These are phyloP conservation scores for Liparis tanakae DNA, from an alignment of 2,797 vertebrate species.

Conservation along the genomic window DNA sequence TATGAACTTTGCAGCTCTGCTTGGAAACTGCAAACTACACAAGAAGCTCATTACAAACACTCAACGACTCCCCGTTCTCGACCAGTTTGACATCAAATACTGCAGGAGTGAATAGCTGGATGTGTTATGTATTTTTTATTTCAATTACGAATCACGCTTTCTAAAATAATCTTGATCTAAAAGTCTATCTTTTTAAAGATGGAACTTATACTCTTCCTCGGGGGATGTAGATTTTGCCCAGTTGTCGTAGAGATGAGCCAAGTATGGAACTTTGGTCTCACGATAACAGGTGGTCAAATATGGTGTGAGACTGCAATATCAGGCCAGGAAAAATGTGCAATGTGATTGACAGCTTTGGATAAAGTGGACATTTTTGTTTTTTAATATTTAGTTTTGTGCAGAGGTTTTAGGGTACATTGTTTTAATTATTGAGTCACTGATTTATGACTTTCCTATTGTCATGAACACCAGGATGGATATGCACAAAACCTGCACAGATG, in stretches of 20 bases:
- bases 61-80: not conserved
- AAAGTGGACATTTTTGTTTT: not conserved
- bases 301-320: not conserved
- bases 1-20: constrained; percentile 24
- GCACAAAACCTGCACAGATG: constrained; percentile 1
- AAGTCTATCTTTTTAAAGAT: not conserved
- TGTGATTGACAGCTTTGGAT: not conserved
- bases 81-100: not conserved
- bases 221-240: not conserved
- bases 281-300: constrained; percentile 2
- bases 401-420: not conserved
- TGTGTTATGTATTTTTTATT: not conserved
- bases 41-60: constrained; percentile 19
- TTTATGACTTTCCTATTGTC: not conserved
- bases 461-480: not conserved
- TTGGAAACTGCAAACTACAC: constrained; percentile 25
- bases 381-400: not conserved
- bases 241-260: not conserved
- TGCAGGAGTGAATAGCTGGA: not conserved
- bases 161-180: not conserved
- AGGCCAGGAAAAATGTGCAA: not conserved
- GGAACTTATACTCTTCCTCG: not conserved
- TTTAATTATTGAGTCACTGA: not conserved
- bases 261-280: not conserved
- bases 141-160: not conserved